Evolutionary conservation across 2,113 vertebrate genomes (phyloP).

Genomic region (Mobula birostris): DNA sequence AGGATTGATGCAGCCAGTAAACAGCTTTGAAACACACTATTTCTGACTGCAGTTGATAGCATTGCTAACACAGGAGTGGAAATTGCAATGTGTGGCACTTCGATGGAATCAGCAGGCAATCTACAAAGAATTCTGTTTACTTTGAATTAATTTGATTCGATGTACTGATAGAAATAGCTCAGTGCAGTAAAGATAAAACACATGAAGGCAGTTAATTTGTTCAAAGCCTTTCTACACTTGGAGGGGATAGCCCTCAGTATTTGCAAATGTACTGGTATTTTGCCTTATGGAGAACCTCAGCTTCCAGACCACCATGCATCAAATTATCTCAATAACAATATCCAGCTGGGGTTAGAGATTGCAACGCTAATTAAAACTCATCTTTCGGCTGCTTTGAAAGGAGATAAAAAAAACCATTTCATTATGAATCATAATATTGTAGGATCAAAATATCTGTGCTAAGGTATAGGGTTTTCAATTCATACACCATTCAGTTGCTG

Average conservation of each 20-base stretch:
- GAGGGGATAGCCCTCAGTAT: not conserved
- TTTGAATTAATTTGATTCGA: not conserved
- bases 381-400: not conserved
- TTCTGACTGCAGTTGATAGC: not conserved
- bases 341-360: not conserved
- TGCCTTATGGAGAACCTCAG: not conserved
- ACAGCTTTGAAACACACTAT: not conserved
- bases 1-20: not conserved
- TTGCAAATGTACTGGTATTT: not conserved
- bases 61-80: not conserved
- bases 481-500: not conserved
- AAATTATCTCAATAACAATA: not conserved
- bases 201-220: not conserved
- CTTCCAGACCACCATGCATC: not conserved
- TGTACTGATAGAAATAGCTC: not conserved
- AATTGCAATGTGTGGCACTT: not conserved
- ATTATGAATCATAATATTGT: not conserved
- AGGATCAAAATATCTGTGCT: not conserved
- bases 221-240: not conserved
- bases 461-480: not conserved
- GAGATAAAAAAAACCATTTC: not conserved
- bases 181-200: not conserved
- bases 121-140: not conserved
- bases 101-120: not conserved
- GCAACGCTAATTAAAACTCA: not conserved